Conservation (phyloP, 2,888 invertebrate genomes). For the Drosophila mayaguana region DNA sequence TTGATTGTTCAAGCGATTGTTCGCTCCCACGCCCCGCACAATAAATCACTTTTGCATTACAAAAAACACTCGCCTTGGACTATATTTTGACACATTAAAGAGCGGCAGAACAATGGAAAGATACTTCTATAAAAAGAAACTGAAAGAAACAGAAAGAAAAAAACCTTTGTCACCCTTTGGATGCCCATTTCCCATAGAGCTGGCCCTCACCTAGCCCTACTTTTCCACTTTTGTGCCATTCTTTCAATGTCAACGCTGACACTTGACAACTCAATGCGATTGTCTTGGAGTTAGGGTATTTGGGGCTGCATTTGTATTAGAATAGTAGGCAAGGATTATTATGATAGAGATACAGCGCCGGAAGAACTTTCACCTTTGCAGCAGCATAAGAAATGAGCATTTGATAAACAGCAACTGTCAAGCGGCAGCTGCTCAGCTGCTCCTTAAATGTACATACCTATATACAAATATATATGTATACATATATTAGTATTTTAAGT, state of each 20-base stretch:
- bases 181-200: slow-evolving; percentile 13
- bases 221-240: slow-evolving; percentile 31
- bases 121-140: not conserved
- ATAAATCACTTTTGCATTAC: slow-evolving; percentile 77
- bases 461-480: not conserved
- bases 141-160: too few species aligned
- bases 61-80: slow-evolving; percentile 57
- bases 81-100: slow-evolving; percentile 80
- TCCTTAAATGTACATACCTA: not conserved
- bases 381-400: slow-evolving; percentile 47
- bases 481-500: not conserved
- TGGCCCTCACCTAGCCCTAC: not conserved
- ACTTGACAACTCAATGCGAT: slow-evolving; percentile 78
- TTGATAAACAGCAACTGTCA: slow-evolving; percentile 55
- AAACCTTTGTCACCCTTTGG: slow-evolving; percentile 13
- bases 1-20: slow-evolving; percentile 13
- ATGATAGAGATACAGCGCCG: slow-evolving; percentile 56
- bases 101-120: slow-evolving; percentile 60
- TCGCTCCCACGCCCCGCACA: slow-evolving; percentile 69
- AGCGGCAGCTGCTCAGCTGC: slow-evolving; percentile 56
- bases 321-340: slow-evolving; percentile 78
- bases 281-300: slow-evolving; percentile 34
- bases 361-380: slow-evolving; percentile 77
- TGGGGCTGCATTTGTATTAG: slow-evolving; percentile 12
- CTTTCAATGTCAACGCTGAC: slow-evolving; percentile 76